Base-by-base conservation (phyloP, 2,797 vertebrate genomes). In the Gymnodraco acuticeps region DNA sequence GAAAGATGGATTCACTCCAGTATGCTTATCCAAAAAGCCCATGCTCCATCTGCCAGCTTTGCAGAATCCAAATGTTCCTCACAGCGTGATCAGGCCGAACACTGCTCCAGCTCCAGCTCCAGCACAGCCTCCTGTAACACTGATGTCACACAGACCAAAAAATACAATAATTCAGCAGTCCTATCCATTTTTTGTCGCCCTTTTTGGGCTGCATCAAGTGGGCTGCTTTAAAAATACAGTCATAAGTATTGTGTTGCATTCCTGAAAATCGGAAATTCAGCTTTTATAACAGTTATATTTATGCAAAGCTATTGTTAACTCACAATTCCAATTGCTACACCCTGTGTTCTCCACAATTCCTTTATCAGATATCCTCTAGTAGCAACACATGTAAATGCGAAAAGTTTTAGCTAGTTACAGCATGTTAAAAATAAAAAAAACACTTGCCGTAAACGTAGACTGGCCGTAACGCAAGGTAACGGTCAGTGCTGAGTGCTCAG, bases 31-130 rank as follows among this genome's bases (percentile, higher is more conserved):
- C 85, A 87, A 79, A 77, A 68, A 43, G 41, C 67, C 58, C 10
- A 15, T 14, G 70, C 59, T 75, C 90, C 93, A 92, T 91, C 88
- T 93, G 90, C 59, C 73, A 55, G 64, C 70, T 82, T 60, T 54
- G 54, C 47, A 53, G 48, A 81, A 72, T 75, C 78, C 82, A 89
- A 89, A 87, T 78, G 75, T 71, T 73, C 73, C 61, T 87, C 86
- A 59, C 89, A 90, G 88, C 80, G 63, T 76, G 90, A 87, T 73
- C 41, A 38, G 33, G 31, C 59, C 48, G 13, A 70, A 56, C 33
- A 14, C 62, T 73, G 73, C 64, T 74, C 50, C 59, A 52, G 61
- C 64, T 74, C 50, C 59, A 52, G 61, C 53, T 73, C 68, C 75
- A 81, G 8, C 61, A 62, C 27, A 43, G 58, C 20, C 46, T 67